phyloP scores from a whole-genome alignment of 2,888 invertebrate genomes.

The Argyresthia goedartella region DNA sequence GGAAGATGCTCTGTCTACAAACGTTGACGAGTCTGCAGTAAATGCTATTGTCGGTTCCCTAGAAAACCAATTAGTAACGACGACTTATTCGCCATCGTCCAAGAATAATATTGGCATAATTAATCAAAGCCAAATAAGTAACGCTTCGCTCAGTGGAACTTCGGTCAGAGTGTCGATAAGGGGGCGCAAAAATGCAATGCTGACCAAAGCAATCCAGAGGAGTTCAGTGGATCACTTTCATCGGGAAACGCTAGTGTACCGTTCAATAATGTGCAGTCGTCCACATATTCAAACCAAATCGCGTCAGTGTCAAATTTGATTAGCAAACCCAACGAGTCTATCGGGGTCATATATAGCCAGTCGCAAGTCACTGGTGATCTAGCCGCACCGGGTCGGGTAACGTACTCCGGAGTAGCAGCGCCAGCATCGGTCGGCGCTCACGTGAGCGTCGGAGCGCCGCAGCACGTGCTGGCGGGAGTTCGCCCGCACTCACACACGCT shows the following conservation, averaged over 20 bases:
- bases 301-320: conserved; percentile 28
- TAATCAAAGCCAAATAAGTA: conserved; percentile 74
- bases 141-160: conserved; percentile 76
- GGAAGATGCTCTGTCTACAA: conserved; percentile 91
- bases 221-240: conserved; percentile 38
- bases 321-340: conserved; percentile 59
- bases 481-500: conserved; percentile 47
- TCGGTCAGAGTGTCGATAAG: conserved; percentile 69
- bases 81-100: conserved; percentile 64
- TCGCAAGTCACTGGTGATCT: conserved; percentile 52
- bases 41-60: conserved; percentile 88
- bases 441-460: conserved; percentile 74
- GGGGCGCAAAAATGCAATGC: conserved; percentile 42
- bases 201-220: conserved; percentile 32
- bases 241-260: conserved; percentile 24
- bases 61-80: conserved; percentile 85
- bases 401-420: conserved; percentile 26
- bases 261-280: conserved; percentile 31
- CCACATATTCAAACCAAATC: conserved; percentile 13
- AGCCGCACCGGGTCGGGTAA: conserved; percentile 19
- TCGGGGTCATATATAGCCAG: conserved; percentile 70
- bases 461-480: conserved; percentile 65
- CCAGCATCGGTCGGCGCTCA: conserved; percentile 72
- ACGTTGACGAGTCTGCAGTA: conserved; percentile 90
- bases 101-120: conserved; percentile 44